Base-by-base conservation (phyloP, 23 tunicate species). In the Halocynthia roretzi region DNA sequence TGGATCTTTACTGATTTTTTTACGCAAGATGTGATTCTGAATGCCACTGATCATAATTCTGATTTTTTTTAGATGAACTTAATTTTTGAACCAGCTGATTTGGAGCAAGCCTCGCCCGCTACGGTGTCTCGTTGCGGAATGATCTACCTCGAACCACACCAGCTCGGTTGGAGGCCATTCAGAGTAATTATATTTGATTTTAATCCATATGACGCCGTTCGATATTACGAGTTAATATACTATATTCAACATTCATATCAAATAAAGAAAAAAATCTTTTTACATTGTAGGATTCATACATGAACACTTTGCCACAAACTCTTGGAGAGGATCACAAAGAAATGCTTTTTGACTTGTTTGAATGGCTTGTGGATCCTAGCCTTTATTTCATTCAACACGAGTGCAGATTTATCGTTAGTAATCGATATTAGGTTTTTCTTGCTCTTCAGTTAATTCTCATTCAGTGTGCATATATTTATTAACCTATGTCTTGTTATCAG, bases 101-200 rank as follows among this genome's bases (percentile, higher is more conserved):
- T 93, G 84, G 98, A 93, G 75, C 98, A 93, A 70, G 98, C 98
- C 7, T 93, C 98, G 4, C 98, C 98, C 5, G 98, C 98, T 12
- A 93, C 98, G 18, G 98, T 93, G 61, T 93, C 98, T n/a, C 62
- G 98, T 53, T 93, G 98, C 75, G 98, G 98, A 7, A 93, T 93
- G 98, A 93, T 93, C 66, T 93, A 93, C 58, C 76, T 93, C 11
- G 98, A 93, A 75, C 98, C 98, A 40, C 85, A 86, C 40, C 89
- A 93, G 78, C 88, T 93, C 10, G 98, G 98, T 7, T 93, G 98
- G 98, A 79, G 88, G 64, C 98, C 98, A 7, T 83, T 87, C 50
- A 83, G 80, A 80, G 91, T 85, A 23, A 9, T 40, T 76, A 31
- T 8, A 65, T 49, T 48, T 49, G 11, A 48, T 31, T 31, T 31